Evolutionary conservation across 1,140 invertebrate species (phyloP).

Genomic region (Micrasema minimum): DNA sequence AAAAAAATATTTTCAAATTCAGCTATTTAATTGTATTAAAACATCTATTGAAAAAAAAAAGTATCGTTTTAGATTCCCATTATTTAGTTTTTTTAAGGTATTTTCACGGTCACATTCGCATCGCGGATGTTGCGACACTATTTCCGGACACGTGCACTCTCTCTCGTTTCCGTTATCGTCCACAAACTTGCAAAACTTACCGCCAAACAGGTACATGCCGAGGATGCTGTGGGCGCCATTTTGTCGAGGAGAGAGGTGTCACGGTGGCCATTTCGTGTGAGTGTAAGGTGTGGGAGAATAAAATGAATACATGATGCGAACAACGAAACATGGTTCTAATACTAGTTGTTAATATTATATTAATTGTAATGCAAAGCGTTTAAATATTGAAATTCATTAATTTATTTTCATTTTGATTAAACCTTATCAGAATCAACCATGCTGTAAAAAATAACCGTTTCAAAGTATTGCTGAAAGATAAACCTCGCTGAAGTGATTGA

Average conservation of each 20-base stretch:
- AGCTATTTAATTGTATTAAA: too few relatives aligned
- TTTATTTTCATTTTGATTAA: too few relatives aligned
- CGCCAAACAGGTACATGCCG: conserved; percentile 98
- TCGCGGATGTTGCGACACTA: conserved; percentile 83
- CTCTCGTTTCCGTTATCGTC: conserved; percentile 86
- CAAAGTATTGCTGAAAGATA: too few relatives aligned
- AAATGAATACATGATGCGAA: conserved; percentile 42
- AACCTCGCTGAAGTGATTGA: too few relatives aligned
- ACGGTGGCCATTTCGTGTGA: conserved; percentile 34
- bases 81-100: conserved; percentile 99
- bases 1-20: too few relatives aligned
- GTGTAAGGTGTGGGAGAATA: conserved; percentile 45
- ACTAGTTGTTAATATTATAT: conserved; percentile 30
- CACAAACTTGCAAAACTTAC: conserved; percentile 98
- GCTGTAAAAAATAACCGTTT: too few relatives aligned
- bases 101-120: conserved; percentile 96
- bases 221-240: conserved; percentile 82
- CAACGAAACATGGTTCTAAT: conserved; percentile 29
- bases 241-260: conserved; percentile 56
- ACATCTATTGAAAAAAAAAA: too few relatives aligned
- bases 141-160: conserved; percentile 92
- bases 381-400: background rate
- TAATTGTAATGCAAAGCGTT: conserved; percentile 27
- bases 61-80: too few relatives aligned
- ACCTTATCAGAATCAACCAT: background rate